phyloP scores from a whole-genome alignment of 2,888 invertebrate species.

The Octodonta nipae region DNA sequence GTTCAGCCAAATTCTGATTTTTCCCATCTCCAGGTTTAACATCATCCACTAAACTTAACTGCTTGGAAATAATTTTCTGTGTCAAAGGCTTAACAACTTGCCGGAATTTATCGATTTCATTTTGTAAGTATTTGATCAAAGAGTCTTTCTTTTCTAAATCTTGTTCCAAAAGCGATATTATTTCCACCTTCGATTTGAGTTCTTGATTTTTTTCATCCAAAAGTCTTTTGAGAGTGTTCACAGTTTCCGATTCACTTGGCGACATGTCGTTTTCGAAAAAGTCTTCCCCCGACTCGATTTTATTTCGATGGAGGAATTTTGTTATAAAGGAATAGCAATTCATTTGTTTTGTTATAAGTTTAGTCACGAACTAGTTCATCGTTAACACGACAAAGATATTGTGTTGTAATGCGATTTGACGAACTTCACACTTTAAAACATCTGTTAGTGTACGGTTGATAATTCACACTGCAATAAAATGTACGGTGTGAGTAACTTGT shows the following conservation, averaged over 20 bases:
- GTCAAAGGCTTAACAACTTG: constrained; percentile 62
- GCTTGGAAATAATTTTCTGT: constrained; percentile 46
- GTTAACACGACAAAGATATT: neutral
- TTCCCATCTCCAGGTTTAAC: constrained; percentile 25
- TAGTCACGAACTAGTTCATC: neutral
- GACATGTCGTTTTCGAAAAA: constrained; percentile 19
- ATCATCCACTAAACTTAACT: constrained; percentile 18
- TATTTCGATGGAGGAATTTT: constrained; percentile 25
- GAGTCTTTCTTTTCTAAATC: constrained; percentile 65
- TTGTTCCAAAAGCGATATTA: constrained; percentile 56
- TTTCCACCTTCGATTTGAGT: constrained; percentile 55
- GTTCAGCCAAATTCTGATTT: constrained; percentile 35
- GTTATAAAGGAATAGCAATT: constrained; percentile 29
- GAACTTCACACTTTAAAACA: too few relatives aligned
- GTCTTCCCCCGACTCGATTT: constrained; percentile 15
- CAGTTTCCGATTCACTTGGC: constrained; percentile 43
- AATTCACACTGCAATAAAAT: too few relatives aligned
- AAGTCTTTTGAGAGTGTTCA: constrained; percentile 54
- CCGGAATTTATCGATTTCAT: constrained; percentile 75
- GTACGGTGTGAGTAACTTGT: too few relatives aligned
- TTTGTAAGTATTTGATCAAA: constrained; percentile 63
- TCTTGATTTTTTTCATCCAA: constrained; percentile 63
- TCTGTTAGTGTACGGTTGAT: too few relatives aligned
- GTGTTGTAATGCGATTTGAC: too few relatives aligned
- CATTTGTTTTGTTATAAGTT: constrained; percentile 17